Conservation (phyloP, 2,113 vertebrate genomes). For the Taxidea taxus region DNA sequence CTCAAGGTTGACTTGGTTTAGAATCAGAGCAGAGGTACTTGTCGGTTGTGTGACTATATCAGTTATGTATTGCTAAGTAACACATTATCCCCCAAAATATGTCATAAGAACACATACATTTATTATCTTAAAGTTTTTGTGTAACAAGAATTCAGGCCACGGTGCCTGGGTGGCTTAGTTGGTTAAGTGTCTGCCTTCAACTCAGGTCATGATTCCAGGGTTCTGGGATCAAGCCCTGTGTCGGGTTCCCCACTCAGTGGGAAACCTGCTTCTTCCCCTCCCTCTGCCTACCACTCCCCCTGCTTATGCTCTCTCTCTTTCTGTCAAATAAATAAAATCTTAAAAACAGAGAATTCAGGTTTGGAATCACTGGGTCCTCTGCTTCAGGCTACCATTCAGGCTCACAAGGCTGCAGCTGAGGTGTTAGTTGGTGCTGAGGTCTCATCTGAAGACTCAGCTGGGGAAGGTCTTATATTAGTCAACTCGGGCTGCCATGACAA, state of each 20-base stretch:
- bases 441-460: background rate
- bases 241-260: background rate
- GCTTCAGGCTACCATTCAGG: background rate
- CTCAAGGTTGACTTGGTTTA: background rate
- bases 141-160: background rate
- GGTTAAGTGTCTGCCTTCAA: background rate
- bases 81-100: background rate
- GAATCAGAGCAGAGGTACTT: background rate
- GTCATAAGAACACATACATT: background rate
- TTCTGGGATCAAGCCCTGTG: background rate
- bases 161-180: background rate
- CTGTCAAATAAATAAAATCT: background rate
- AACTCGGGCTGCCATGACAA: background rate
- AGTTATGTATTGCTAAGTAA: background rate
- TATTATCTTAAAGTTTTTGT: background rate
- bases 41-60: background rate
- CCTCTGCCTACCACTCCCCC: background rate
- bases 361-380: background rate
- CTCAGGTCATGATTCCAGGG: background rate
- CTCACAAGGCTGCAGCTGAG: background rate
- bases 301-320: background rate
- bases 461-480: background rate
- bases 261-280: background rate
- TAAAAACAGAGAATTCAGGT: background rate
- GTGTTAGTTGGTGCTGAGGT: background rate